Base-by-base conservation (phyloP, 2,113 vertebrate genomes). In the Microtus montanus region DNA sequence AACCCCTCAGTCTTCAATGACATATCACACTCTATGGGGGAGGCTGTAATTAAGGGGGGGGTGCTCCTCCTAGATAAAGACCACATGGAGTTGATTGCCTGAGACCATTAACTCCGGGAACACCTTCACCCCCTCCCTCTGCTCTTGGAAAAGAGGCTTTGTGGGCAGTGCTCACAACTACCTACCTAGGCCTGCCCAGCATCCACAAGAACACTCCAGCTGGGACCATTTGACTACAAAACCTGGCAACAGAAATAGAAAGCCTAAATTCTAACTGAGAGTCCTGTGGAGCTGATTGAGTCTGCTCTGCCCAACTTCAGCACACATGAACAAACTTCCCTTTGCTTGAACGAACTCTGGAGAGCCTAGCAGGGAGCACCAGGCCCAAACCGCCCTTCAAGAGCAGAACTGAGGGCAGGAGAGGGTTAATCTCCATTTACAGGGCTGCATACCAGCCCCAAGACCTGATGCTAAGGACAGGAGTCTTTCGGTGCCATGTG, bases 1-100 rank as follows among this genome's bases (percentile, higher is more conserved):
- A 0, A 4, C 19, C 33, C 70, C 70, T 64, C 15, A 5, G 54
- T 91, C 12, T 68, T 73, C 10, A 7, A 58, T 3, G 1, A 44
- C n/a, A 10, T 19, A 28, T 0, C 5, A 47, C 13, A 66, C 30
- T 47, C 8, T 4, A 15, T 0, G 0, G 17, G 44, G 58, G 90
- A 90, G 49, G n/a, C 41, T 3, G 58, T 66, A 83, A 49, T 0
- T n/a, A 49, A 4, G 20, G 35, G 22, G 44, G 44, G 33, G 71
- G 24, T 49, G 58, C 71, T 38, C 22, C 22, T 52, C 61, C 44
- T 3, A 7, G 33, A 73, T 13, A 1, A 5, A 79, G 61, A 68
- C n/a, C 47, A 1, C 47, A 19, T 9, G 41, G 64, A 89, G 28
- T 10, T 75, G 49, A 22, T 0, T 24, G 30, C 52, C 73, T 82